Evolutionary conservation across 2,888 invertebrate species (phyloP), one percentile per base, ranked within the genome.

Genomic region (Asteroscopus sphinx): DNA sequence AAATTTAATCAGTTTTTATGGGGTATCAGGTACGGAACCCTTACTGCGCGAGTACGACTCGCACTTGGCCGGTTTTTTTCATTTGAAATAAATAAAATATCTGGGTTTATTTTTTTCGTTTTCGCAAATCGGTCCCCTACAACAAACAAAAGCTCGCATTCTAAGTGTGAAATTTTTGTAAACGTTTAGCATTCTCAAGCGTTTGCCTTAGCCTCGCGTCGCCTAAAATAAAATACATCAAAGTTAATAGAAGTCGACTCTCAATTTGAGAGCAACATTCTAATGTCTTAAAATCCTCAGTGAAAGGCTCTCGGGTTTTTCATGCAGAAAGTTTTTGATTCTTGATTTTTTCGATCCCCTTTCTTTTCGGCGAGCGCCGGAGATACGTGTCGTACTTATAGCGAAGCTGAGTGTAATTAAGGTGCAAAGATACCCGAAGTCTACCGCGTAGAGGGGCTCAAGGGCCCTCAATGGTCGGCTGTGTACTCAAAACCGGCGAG

Each of bases 361-460:
- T 81, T 82, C 81, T 86, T 86, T 89, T 86, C 73, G 79, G 81
- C 76, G 40, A 82, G 78, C 83, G 81, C 85, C 82, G 77, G 87
- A 86, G 86, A 87, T 88, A 91, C 90, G 90, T 91, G 90, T 88
- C 86, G 86, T 87, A 86, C 90, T 90, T 88, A 82, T 85, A 78
- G 80, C 73, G 81, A 78, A 82, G 86, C 84, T 67, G 82, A 87
- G 90, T 88, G 91, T 92, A 93, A 93, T 94, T 93, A 94, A 93
- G 91, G 93, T 91, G 92, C 90, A 92, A 93, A 92, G 93, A 93
- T 93, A 92, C 88, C 91, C 90, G 84, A 90, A 91, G 91, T 89
- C 90, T 88, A 84, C 85, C 82, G 83, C 82, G 83, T 85, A 62
- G 87, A 89, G 90, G 80, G 85, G 68, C 83, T 88, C 74, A 76